Conservation (phyloP, 2,888 invertebrate genomes). For the Tanytarsus gracilentus region DNA sequence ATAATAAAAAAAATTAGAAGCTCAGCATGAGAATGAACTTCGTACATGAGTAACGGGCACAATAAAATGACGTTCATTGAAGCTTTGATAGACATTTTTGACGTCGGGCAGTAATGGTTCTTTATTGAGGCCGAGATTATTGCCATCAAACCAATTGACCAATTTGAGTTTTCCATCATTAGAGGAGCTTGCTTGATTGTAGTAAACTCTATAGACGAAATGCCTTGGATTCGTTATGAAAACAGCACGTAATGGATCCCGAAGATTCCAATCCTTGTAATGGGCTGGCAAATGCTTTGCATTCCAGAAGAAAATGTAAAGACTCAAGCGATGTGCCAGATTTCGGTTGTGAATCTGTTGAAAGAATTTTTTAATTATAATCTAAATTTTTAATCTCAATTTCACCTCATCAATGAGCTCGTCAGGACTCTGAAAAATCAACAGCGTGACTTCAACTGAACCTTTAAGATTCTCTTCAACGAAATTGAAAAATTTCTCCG, state of each 20-base stretch:
- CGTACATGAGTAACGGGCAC: slow-evolving; percentile 68
- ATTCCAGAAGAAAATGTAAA: slow-evolving; percentile 64
- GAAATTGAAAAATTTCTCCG: slow-evolving; percentile 37
- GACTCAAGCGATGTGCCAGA: slow-evolving; percentile 37
- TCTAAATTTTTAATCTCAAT: neutral
- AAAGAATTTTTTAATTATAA: too few species aligned
- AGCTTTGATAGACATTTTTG: slow-evolving; percentile 54
- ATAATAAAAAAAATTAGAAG: neutral
- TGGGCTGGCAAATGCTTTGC: slow-evolving; percentile 48
- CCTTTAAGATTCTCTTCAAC: slow-evolving; percentile 37
- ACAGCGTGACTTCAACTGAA: slow-evolving; percentile 39
- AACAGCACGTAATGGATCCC: slow-evolving; percentile 47
- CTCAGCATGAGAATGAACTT: slow-evolving; percentile 34
- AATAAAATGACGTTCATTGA: slow-evolving; percentile 53
- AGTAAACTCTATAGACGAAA: slow-evolving; percentile 50
- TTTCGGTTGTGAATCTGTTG: slow-evolving; percentile 36
- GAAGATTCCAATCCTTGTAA: slow-evolving; percentile 37
- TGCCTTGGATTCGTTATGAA: slow-evolving; percentile 55
- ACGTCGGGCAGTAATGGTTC: slow-evolving; percentile 57
- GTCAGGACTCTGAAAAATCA: slow-evolving; percentile 39
- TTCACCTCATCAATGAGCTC: slow-evolving; percentile 33
- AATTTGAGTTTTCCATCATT: slow-evolving; percentile 50
- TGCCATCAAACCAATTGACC: slow-evolving; percentile 65
- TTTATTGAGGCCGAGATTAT: slow-evolving; percentile 49
- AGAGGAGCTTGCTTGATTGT: slow-evolving; percentile 58